Percentiles rank a stretch among this genome's conserved stretches.
Evolutionary conservation across 2,113 vertebrate genomes (phyloP).

Genomic region (Marcusenius ussheri): DNA sequence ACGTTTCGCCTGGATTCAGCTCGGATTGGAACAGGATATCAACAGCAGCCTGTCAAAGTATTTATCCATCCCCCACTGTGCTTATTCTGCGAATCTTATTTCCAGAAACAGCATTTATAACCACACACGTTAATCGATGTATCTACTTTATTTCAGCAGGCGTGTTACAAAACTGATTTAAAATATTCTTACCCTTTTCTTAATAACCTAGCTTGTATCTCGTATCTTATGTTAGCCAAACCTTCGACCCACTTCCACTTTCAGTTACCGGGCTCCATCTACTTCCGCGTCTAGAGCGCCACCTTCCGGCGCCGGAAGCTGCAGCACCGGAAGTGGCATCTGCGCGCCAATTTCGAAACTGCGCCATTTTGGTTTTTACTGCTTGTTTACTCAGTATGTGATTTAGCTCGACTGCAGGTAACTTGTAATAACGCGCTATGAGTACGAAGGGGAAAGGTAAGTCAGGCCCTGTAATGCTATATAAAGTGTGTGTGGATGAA

Average conservation of each 20-base stretch:
- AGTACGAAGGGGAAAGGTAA: constrained; percentile 4
- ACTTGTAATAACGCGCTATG: neutral
- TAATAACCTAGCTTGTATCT: neutral
- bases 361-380: neutral
- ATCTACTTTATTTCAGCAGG: neutral
- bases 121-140: neutral
- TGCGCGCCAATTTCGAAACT: constrained; percentile 6
- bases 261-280: neutral
- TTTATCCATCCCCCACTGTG: neutral
- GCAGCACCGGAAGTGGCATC: neutral
- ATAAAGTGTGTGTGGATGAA: neutral
- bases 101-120: neutral
- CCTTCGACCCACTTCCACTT: neutral
- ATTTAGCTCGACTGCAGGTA: neutral
- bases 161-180: neutral
- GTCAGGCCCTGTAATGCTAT: neutral
- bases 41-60: neutral
- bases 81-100: neutral
- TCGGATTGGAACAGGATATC: neutral
- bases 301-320: neutral
- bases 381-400: neutral
- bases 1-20: neutral
- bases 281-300: neutral
- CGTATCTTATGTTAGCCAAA: neutral
- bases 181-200: neutral